These are phyloP conservation scores for Dolichopus griseipennis DNA, from an alignment of 2,888 invertebrate genomes.

Conservation along the genomic window DNA sequence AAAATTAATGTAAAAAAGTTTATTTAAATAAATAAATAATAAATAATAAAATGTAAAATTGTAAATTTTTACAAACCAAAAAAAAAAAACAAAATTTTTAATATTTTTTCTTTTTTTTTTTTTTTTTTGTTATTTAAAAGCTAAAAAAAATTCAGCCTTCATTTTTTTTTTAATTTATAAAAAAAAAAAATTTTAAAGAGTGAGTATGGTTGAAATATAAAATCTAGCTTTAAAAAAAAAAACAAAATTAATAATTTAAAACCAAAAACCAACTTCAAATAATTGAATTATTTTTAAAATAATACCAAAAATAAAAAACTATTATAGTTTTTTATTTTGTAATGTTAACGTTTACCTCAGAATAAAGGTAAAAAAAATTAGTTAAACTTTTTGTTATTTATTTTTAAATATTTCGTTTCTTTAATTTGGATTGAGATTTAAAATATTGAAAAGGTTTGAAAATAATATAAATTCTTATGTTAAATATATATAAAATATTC, in stretches of 20 bases:
- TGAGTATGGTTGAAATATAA: constrained; percentile 9
- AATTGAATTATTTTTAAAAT: constrained; percentile 15
- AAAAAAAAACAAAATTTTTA: neutral
- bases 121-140: neutral
- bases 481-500: too few relatives aligned
- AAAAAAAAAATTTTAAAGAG: constrained; percentile 10
- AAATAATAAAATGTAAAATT: neutral
- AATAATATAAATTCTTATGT: too few relatives aligned
- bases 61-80: neutral
- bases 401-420: too few relatives aligned
- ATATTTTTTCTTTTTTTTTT: neutral
- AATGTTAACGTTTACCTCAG: too few relatives aligned
- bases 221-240: constrained; percentile 14
- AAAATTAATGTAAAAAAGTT: neutral
- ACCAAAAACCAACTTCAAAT: constrained; percentile 5
- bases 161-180: constrained; percentile 19
- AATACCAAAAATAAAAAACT: constrained; percentile 7
- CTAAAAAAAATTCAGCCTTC: constrained; percentile 2
- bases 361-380: too few relatives aligned
- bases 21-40: neutral
- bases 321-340: neutral
- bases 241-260: constrained; percentile 17
- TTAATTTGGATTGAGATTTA: too few relatives aligned
- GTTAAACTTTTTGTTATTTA: too few relatives aligned
- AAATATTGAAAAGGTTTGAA: too few relatives aligned